phyloP scores from a whole-genome alignment of 2,888 invertebrate genomes.

The Stegophylla sp. region DNA sequence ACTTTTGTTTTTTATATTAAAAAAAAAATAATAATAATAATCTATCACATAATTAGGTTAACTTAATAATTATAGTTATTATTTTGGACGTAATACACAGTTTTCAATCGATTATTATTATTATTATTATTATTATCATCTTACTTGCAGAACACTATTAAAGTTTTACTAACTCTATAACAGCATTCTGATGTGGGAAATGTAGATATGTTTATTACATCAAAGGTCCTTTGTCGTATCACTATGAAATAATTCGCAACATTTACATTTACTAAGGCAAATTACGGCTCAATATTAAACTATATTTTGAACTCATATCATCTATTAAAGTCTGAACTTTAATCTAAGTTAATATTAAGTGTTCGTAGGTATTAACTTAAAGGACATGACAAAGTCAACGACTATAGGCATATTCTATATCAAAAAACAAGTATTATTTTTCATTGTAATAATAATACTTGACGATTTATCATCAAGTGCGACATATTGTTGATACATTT shows the following conservation, averaged over 20 bases:
- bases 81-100: too few relatives aligned
- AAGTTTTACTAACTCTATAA: too few relatives aligned
- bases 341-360: slow-evolving; percentile 17
- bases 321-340: slow-evolving; percentile 17
- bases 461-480: too few relatives aligned
- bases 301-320: slow-evolving; percentile 10
- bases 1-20: too few relatives aligned
- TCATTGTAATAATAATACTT: background rate
- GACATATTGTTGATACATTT: too few relatives aligned
- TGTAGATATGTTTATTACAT: background rate
- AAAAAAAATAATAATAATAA: too few relatives aligned
- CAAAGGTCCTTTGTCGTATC: background rate
- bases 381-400: background rate
- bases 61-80: too few relatives aligned
- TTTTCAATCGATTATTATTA: too few relatives aligned
- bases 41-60: too few relatives aligned
- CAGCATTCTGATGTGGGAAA: background rate
- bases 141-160: too few relatives aligned
- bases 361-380: background rate
- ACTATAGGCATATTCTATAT: background rate
- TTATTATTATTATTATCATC: too few relatives aligned
- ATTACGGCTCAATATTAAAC: slow-evolving; percentile 7
- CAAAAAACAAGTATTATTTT: background rate
- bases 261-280: background rate
- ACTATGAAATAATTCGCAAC: background rate